Percentiles rank a stretch among this genome's conserved stretches.
These are phyloP conservation scores for Nemotelus nigrinus DNA, from an alignment of 2,888 invertebrate genomes.

Conservation along the genomic window DNA sequence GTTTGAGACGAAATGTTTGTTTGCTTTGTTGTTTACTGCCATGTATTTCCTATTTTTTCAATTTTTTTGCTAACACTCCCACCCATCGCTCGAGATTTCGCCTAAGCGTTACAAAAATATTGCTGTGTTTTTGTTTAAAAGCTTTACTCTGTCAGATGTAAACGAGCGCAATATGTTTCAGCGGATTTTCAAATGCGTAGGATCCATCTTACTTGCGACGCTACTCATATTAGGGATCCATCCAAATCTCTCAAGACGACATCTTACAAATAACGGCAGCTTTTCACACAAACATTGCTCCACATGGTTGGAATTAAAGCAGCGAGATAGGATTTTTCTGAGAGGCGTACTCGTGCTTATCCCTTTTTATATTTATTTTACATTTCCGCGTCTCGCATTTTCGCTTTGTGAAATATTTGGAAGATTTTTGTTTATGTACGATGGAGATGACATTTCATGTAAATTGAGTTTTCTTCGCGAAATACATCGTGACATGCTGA, in stretches of 20 bases:
- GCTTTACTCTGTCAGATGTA: slow-evolving; percentile 30
- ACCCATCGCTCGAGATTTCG: neutral
- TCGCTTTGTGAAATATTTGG: neutral
- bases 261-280: no score
- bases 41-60: neutral
- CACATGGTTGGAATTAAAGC: no score
- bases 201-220: neutral
- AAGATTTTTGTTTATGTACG: slow-evolving; percentile 1
- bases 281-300: no score
- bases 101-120: slow-evolving; percentile 3
- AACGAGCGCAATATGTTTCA: slow-evolving; percentile 37
- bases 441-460: slow-evolving; percentile 21
- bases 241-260: no score
- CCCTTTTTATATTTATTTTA: no score
- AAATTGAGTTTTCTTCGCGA: neutral
- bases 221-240: neutral
- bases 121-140: slow-evolving; percentile 27
- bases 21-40: slow-evolving; percentile 3
- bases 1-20: slow-evolving; percentile 18
- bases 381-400: slow-evolving; percentile 12
- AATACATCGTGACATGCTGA: slow-evolving; percentile 18
- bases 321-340: no score
- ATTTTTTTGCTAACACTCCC: neutral
- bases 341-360: neutral
- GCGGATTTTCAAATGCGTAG: slow-evolving; percentile 13